phyloP scores from a whole-genome alignment of 2,113 vertebrate genomes.

The Meleagris gallopavo region DNA sequence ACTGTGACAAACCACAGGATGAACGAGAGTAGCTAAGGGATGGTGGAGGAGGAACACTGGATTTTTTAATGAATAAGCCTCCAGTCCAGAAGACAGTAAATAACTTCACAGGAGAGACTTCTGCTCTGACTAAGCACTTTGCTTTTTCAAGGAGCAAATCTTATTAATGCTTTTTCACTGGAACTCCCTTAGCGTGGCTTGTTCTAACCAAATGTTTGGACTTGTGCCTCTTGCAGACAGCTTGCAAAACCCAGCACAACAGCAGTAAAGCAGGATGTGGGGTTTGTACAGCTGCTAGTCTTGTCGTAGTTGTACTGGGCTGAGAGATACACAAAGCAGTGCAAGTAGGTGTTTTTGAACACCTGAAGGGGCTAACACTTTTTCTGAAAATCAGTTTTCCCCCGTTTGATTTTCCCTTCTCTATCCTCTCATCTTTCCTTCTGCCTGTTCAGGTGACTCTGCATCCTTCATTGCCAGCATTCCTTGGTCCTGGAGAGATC shows the following conservation, averaged over 20 bases:
- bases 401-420: neutral
- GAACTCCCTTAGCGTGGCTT: neutral
- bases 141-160: neutral
- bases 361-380: neutral
- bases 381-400: neutral
- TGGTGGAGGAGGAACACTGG: neutral
- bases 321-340: neutral
- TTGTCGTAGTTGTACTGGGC: neutral
- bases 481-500: neutral
- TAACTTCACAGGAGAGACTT: neutral
- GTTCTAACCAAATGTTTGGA: neutral
- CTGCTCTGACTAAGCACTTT: neutral
- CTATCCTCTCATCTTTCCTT: rapidly evolving
- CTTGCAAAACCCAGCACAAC: neutral
- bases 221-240: neutral
- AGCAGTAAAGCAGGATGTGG: neutral
- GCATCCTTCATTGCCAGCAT: neutral
- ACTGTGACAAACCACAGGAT: constrained; percentile 7
- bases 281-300: neutral
- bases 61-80: neutral
- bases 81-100: neutral
- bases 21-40: neutral
- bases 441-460: neutral
- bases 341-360: neutral
- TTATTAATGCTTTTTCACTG: neutral